phyloP scores from a whole-genome alignment of 2,113 vertebrate species.

The Anseranas semipalmata region DNA sequence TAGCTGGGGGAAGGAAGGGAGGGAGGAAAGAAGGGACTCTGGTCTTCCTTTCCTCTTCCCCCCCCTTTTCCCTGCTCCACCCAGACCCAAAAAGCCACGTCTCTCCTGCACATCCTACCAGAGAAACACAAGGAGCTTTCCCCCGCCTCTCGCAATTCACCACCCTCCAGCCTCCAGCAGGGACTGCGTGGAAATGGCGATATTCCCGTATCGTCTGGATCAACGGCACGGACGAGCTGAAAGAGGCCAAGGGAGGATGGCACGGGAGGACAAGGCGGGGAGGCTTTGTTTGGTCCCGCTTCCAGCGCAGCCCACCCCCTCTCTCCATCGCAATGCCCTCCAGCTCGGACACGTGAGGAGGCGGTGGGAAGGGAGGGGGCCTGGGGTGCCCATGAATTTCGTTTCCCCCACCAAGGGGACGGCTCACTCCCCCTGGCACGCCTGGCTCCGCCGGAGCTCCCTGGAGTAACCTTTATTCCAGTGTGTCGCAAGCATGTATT shows the following conservation, averaged over 20 bases:
- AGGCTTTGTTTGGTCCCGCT: conserved; percentile 46
- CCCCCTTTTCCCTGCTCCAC: background rate
- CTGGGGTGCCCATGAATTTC: conserved; percentile 38
- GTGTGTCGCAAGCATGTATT: conserved; percentile 78
- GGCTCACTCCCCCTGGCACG: conserved; percentile 63
- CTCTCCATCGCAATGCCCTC: conserved; percentile 68
- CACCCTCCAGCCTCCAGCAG: background rate
- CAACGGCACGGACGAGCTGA: background rate
- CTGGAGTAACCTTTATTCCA: conserved; percentile 72
- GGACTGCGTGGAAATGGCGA: conserved; percentile 39
- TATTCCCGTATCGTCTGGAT: conserved; percentile 40
- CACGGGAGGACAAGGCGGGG: conserved; percentile 18
- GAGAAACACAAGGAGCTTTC: background rate
- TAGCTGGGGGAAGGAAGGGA: background rate
- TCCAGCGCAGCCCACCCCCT: conserved; percentile 38
- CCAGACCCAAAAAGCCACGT: background rate
- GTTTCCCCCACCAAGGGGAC: conserved; percentile 45
- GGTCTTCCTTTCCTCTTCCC: background rate
- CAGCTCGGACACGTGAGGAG: conserved; percentile 57
- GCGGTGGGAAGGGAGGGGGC: conserved; percentile 13
- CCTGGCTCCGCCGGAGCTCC: conserved; percentile 55
- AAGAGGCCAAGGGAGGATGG: conserved; percentile 30
- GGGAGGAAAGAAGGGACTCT: background rate
- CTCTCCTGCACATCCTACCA: background rate
- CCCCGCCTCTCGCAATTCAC: background rate